A percentile compares a stretch with the other conserved stretches of the same genome.
phyloP scores from a whole-genome alignment of 2,888 invertebrate species.

The Synergus japonicus region DNA sequence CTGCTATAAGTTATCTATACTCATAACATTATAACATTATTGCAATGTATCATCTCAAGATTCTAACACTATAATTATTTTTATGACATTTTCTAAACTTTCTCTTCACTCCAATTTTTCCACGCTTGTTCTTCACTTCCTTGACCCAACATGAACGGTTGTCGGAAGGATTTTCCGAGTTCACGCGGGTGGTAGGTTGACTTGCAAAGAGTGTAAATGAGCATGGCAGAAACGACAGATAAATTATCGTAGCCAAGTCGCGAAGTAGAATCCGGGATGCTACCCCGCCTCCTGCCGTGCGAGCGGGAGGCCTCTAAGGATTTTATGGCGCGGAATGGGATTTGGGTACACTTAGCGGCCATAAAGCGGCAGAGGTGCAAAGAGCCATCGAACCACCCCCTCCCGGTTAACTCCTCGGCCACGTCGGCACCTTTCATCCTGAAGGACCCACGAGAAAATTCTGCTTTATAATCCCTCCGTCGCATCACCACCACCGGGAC shows the following conservation, averaged over 20 bases:
- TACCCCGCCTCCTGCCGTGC: constrained; percentile 35
- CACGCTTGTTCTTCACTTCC: background rate
- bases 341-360: constrained; percentile 74
- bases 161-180: background rate
- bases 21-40: background rate
- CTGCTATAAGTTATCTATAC: background rate
- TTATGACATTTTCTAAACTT: background rate
- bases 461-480: constrained; percentile 47
- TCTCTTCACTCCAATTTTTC: background rate
- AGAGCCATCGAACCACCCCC: constrained; percentile 66
- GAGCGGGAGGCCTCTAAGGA: constrained; percentile 54
- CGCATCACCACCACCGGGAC: constrained; percentile 23
- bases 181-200: background rate
- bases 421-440: constrained; percentile 67
- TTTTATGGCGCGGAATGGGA: constrained; percentile 71
- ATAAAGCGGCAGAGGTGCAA: constrained; percentile 74
- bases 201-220: constrained; percentile 17
- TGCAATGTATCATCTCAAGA: background rate
- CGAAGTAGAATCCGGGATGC: constrained; percentile 31
- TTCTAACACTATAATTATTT: background rate
- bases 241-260: constrained; percentile 45
- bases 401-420: constrained; percentile 62
- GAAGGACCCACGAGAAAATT: constrained; percentile 53
- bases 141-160: background rate
- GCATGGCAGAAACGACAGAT: constrained; percentile 21